Evolutionary conservation across 1,140 invertebrate genomes (phyloP), one percentile per base, ranked within the genome.

Genomic region (Melanaphis sacchari): DNA sequence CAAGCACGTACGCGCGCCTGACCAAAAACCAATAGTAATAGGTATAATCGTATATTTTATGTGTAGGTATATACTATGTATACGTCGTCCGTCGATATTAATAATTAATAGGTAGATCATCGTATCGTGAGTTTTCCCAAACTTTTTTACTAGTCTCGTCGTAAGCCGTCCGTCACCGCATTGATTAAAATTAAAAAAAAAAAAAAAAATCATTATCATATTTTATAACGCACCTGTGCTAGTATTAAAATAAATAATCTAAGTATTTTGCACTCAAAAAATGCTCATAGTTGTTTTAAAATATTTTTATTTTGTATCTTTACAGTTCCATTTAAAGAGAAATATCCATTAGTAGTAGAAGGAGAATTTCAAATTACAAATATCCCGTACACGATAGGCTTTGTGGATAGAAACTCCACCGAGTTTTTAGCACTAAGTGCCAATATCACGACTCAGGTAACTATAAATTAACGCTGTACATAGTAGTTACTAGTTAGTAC

Each of bases 291-390:
- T 54, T 7, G 26, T 76, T 81, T 43, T 85, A 1, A 43, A 85
- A 85, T 85, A 4, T 52, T 40, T 85, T 41, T 84, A 1, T 81
- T 84, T 66, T n/a, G 15, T 76, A n/a, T 76, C 31, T 46, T 92
- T 59, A 41, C 40, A 93, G 91, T 85, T 84, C 81, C 91, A 31
- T 81, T 54, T 6, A 84, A 85, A 54, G 91, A 93, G 18, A 54
- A 85, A 54, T 76, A 85, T n/a, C 81, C 81, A 54, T 93, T 93
- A 84, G 91, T 93, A 2, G 91, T 93, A 36, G 91, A 93, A 93
- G 91, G 91, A 52, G 91, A 93, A 52, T 93, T 93, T 84, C 43
- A 93, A 84, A 93, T 93, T 0, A 93, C 91, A 26, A 93, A 93
- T 66, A 41, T 93, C n/a, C 91, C 91, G 4, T 93, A 54, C 91